Percentiles rank a stretch among this genome's conserved stretches.
phyloP scores from a whole-genome alignment of 2,888 invertebrate species.

The Lithodes maja region DNA sequence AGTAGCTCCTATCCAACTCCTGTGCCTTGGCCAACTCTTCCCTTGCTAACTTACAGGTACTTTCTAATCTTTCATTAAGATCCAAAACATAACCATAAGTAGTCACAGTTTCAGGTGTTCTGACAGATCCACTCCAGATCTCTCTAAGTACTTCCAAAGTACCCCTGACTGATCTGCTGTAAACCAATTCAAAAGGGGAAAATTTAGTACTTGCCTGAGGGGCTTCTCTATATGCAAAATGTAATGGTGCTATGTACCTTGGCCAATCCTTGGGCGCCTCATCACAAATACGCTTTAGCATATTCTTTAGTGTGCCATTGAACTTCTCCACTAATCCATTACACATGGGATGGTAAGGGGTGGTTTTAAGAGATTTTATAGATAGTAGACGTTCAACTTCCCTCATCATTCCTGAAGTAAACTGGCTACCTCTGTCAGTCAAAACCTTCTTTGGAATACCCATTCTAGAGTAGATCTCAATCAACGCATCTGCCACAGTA shows the following conservation, averaged over 20 bases:
- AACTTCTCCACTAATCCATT: not conserved
- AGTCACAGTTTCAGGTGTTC: not conserved
- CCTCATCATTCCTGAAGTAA: not conserved
- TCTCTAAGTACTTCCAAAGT: not conserved
- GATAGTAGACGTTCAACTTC: not conserved
- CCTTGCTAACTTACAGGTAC: not conserved
- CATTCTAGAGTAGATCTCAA: not conserved
- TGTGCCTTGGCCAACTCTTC: too few species aligned
- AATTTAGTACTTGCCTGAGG: too few species aligned
- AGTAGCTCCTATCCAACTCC: too few species aligned
- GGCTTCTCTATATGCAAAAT: not conserved
- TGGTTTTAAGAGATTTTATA: not conserved
- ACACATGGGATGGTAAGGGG: not conserved
- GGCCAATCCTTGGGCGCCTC: not conserved
- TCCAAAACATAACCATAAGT: not conserved
- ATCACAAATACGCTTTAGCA: not conserved
- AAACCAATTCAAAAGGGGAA: too few species aligned
- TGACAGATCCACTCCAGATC: not conserved
- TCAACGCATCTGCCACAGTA: not conserved
- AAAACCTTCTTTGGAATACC: not conserved
- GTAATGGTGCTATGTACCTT: not conserved
- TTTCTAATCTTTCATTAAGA: not conserved
- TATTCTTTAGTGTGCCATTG: too few species aligned
- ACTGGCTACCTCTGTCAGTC: not conserved
- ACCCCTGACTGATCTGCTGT: too few species aligned